Base-by-base conservation (phyloP, 2,113 vertebrate genomes). In the Tetraodon nigroviridis region DNA sequence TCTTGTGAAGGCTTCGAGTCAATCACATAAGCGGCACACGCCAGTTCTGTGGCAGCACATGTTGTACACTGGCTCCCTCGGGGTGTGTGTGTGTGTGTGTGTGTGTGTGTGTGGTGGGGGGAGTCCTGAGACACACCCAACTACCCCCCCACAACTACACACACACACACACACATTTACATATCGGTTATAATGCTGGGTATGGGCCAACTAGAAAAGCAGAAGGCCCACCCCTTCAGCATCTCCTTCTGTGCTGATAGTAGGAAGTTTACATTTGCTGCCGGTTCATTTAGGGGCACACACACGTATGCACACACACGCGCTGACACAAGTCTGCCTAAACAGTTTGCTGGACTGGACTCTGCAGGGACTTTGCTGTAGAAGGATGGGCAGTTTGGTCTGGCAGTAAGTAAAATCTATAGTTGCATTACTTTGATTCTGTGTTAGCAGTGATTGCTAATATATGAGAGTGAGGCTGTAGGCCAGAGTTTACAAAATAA, bases 11-110 rank as follows among this genome's bases (percentile, higher is more conserved):
- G 77, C 59, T 51, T 77, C 37, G 77, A 86, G 83, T 89, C 87
- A 89, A 89, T 89, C 87, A 86, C 86, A 86, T 87, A 79, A 86
- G 83, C 77, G 86, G 86, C 86, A 86, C 84, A 86, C 84, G 86
- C 78, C 84, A 42, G 65, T 80, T 84, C 79, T 82, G 78, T 81
- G 75, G 78, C 67, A 86, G 84, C 87, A 85, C 87, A 86, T 86
- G 87, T 85, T 65, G 62, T 80, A 86, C 84, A 86, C 81, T 54
- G 68, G 61, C 42, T 81, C 82, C 84, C 87, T 60, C 21, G 80
- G 69, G 84, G 67, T 27, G 24, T 27, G 24, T 27, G 24, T 27
- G 24, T 27, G 24, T 27, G 24, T 27, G 24, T 27, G 24, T 27
- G 24, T 27, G 24, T 27, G 24, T 27, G 24, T 27, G 24, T 27